Evolutionary conservation across 1,140 invertebrate genomes (phyloP), one percentile per base, ranked within the genome.

Genomic region (Drosophila simulans): DNA sequence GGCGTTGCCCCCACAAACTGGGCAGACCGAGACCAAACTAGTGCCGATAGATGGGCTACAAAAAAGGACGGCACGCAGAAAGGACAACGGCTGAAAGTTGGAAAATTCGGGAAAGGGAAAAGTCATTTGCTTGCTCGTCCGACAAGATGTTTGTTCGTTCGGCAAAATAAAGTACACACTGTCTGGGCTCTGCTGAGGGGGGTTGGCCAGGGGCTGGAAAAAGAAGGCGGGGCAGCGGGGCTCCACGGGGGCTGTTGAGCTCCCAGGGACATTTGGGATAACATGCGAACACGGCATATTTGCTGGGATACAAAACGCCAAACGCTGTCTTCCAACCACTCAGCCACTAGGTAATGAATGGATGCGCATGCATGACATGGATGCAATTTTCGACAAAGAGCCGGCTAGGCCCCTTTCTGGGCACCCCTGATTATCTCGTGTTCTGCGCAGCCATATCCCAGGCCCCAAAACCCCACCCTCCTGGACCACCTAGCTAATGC

Each of bases 121-220:
- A 91, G 75, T 90, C 84, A 91, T 91, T 91, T 91, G 89, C 86
- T 85, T 77, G 65, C 89, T 91, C 82, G 89, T 91, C 77, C 80
- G 78, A 91, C 88, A 91, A 91, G 88, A 91, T 91, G 88, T 91
- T 91, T 91, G 88, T 90, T 88, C 88, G 88, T 91, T 91, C 80
- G 83, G 83, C 78, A 85, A 89, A 91, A 91, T 91, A 91, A 91
- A 91, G 84, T 91, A 89, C 84, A 89, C 84, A 77, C 75, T 77
- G 72, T 62, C 71, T 70, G 64, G 53, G 17, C 17, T 73, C 52
- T 31, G 39, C 17, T 13, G 54, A 48, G 56, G 43, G 45, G 27
- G 42, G 34, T 1, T 10, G 35, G 35, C 15, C 2, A 43, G 59
- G 35, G 34, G 59, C 15, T 4, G 11, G 20, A 27, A 40, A 13